Base-by-base conservation (phyloP, 1,140 invertebrate genomes). In the Periplaneta americana region DNA sequence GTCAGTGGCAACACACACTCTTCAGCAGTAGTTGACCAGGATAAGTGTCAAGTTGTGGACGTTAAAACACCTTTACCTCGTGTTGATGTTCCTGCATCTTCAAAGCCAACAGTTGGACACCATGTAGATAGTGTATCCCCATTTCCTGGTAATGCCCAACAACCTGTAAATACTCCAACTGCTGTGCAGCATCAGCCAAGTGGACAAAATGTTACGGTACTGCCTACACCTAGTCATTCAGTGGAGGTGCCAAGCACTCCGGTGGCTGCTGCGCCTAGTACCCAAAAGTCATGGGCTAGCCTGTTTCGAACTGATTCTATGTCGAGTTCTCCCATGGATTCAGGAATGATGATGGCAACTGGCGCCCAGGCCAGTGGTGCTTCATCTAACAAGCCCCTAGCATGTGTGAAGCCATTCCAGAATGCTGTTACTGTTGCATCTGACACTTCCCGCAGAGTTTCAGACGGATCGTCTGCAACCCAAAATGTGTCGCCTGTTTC, bases 401-500 rank as follows among this genome's bases (percentile, higher is more conserved):
- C 81, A 35, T 31, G 35, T 74, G 77, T 82, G 28, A 37, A 48
- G 18, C 81, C 81, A 22, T 82, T 82, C 74, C 80, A 78, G 74
- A 79, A 79, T 82, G 35, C 74, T 11, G 32, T 66, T 37, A 77
- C 80, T 77, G 80, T 81, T 31, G 35, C 22, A 57, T n/a, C 39
- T 9, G 33, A 39, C 18, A 22, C 36, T 0, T 33, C 78, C 32
- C 31, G 75, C n/a, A 75, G 35, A 18, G 57, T 78, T 80, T 78
- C 82, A 83, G 81, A 84, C 79, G 82, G 34, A 82, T 84, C 17
- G 81, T 82, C 74, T 48, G 77, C 15, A 81, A 82, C 4, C 35
- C 83, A 31, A 83, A 84, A 35, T 85, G 78, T 79, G 80, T 77
- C 17, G 57, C 75, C 34, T 74, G 32, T 5, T 74, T 75, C 8